Evolutionary conservation across 1,140 invertebrate genomes (phyloP).

Genomic region (Diabrotica undecimpunctata): DNA sequence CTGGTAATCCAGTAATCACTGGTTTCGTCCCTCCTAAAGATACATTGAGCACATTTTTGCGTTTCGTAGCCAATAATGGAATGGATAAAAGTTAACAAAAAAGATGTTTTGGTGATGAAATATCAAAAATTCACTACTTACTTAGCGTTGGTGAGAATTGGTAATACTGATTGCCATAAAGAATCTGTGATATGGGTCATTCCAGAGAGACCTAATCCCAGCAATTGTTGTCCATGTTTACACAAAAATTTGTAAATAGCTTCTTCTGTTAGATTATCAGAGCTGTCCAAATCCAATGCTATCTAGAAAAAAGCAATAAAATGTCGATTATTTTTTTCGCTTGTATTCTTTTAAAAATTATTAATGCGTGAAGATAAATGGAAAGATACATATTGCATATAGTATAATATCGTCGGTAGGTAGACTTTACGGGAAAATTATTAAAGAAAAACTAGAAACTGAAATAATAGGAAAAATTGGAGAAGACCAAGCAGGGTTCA

Average conservation of each 20-base stretch:
- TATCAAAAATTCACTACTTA: constrained; percentile 51
- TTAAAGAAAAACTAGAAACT: too few relatives aligned
- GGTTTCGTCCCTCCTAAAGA: constrained; percentile 56
- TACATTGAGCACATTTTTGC: too few relatives aligned
- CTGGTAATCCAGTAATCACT: constrained; percentile 69
- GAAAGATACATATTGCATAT: too few relatives aligned
- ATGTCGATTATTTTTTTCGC: background rate
- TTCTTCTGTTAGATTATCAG: constrained; percentile 93
- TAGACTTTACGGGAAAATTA: too few relatives aligned
- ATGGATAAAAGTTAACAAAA: too few relatives aligned
- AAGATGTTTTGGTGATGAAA: too few relatives aligned
- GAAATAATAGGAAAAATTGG: too few relatives aligned
- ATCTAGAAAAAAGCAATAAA: constrained; percentile 54
- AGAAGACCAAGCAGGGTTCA: too few relatives aligned
- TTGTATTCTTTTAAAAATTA: background rate
- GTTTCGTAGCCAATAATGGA: too few relatives aligned
- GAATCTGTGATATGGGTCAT: constrained; percentile 98
- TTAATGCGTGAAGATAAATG: background rate
- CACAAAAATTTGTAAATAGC: constrained; percentile 87
- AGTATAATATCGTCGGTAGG: too few relatives aligned
- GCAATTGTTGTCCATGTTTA: constrained; percentile 81
- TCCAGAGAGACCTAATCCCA: constrained; percentile 84
- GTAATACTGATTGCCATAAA: constrained; percentile 90
- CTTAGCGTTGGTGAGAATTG: constrained; percentile 87
- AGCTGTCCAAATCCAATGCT: constrained; percentile 89